Percentiles rank a stretch among this genome's conserved stretches.
Conservation (phyloP, 2,888 invertebrate species). For the Ornithoptera alexandrae region DNA sequence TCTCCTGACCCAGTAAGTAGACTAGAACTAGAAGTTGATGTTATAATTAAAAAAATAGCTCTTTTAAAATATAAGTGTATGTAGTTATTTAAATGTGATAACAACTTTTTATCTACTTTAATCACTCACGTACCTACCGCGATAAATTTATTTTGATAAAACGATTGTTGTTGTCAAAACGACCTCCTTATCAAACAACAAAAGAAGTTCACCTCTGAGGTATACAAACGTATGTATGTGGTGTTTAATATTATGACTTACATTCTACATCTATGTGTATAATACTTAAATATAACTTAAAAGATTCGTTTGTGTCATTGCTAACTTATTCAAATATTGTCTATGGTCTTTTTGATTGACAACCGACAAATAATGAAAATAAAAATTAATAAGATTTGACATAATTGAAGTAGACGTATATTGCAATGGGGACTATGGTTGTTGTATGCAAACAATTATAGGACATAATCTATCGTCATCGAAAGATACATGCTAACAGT, state of each 20-base stretch:
- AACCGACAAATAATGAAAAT: not conserved
- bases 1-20: not conserved
- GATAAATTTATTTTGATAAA: constrained; percentile 22
- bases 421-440: too few species aligned
- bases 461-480: too few species aligned
- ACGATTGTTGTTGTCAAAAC: not conserved
- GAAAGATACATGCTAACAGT: too few species aligned
- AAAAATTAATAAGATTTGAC: not conserved
- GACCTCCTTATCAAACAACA: too few species aligned
- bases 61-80: not conserved
- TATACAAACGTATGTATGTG: not conserved
- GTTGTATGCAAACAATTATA: too few species aligned
- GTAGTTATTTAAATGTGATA: constrained; percentile 7
- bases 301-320: too few species aligned
- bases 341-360: not conserved
- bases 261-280: not conserved
- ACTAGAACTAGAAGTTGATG: not conserved
- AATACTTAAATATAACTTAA: not conserved
- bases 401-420: too few species aligned
- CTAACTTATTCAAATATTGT: not conserved
- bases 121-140: constrained; percentile 24
- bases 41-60: not conserved
- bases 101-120: constrained; percentile 13
- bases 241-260: not conserved
- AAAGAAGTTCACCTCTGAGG: too few species aligned